Percentiles rank a stretch among this genome's conserved stretches.
These are phyloP conservation scores for Bombyx mandarina DNA, from an alignment of 1,140 invertebrate species.

Conservation along the genomic window DNA sequence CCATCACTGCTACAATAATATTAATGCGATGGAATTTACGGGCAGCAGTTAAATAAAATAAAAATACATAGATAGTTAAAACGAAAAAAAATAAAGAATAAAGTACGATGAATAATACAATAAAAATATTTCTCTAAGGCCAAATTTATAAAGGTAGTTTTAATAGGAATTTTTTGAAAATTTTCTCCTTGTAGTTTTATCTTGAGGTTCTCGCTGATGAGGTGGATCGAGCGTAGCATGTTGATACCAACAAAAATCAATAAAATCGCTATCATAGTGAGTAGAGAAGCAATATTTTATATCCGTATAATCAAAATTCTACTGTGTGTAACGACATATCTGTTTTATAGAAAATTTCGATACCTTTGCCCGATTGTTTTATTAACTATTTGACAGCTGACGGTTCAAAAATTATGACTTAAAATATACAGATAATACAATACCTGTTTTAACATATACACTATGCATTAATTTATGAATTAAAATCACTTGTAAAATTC, in stretches of 20 bases:
- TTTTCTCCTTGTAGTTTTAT: slow-evolving; percentile 49
- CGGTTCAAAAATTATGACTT: too few species aligned
- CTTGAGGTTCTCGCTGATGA: slow-evolving; percentile 29
- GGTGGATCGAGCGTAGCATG: slow-evolving; percentile 32
- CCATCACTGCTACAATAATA: slow-evolving; percentile 21
- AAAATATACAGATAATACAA: too few species aligned
- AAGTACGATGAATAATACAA: slow-evolving; percentile 32
- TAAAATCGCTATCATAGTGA: slow-evolving; percentile 44
- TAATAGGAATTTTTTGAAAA: slow-evolving; percentile 42
- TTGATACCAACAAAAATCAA: slow-evolving; percentile 38
- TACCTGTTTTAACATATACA: too few species aligned
- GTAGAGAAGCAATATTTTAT: slow-evolving; percentile 62
- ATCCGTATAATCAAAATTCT: slow-evolving; percentile 38
- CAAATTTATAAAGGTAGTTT: slow-evolving; percentile 58
- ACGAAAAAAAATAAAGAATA: slow-evolving; percentile 8
- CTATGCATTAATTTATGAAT: too few species aligned
- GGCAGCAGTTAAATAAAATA: slow-evolving; percentile 27
- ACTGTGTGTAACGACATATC: slow-evolving; percentile 58
- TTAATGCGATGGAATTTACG: slow-evolving; percentile 54
- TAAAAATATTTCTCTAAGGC: slow-evolving; percentile 48
- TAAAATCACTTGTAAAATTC: too few species aligned
- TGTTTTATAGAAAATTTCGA: slow-evolving; percentile 44
- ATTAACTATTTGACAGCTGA: too few species aligned
- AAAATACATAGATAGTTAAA: slow-evolving; percentile 31
- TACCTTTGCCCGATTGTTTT: too few species aligned